These are phyloP conservation scores for Acipenser oxyrinchus DNA, from an alignment of 2,797 vertebrate species.

Conservation along the genomic window DNA sequence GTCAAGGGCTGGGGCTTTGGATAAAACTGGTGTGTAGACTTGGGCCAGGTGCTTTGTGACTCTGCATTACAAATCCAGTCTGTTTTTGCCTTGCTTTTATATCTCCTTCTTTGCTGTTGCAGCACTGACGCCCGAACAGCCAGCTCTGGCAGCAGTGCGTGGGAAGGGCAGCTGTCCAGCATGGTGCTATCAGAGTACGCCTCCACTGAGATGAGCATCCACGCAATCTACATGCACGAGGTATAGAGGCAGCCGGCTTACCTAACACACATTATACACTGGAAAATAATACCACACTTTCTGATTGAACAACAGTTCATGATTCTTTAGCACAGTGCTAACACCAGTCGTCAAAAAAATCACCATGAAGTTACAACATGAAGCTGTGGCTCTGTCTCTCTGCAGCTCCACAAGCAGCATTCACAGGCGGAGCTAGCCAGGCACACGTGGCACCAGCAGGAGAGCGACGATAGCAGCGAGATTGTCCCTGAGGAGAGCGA, in stretches of 20 bases:
- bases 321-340: neutral
- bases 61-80: neutral
- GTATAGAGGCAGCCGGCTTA: constrained; percentile 42
- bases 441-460: constrained; percentile 91
- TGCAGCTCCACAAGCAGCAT: constrained; percentile 80
- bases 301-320: neutral
- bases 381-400: neutral
- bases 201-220: constrained; percentile 96
- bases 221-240: constrained; percentile 95
- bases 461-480: constrained; percentile 92
- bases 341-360: neutral
- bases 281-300: neutral
- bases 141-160: constrained; percentile 90
- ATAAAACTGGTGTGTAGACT: too few relatives aligned
- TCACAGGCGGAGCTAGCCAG: constrained; percentile 76
- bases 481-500: constrained; percentile 72
- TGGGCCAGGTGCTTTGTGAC: too few relatives aligned
- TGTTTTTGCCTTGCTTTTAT: neutral
- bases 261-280: neutral
- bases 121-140: constrained; percentile 82
- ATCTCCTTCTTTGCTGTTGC: constrained; percentile 2
- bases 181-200: constrained; percentile 90
- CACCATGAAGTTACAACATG: too few relatives aligned
- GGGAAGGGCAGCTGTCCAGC: constrained; percentile 93
- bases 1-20: too few relatives aligned